phyloP scores from a whole-genome alignment of 2,113 vertebrate genomes.

The Ancistrus triradiatus region DNA sequence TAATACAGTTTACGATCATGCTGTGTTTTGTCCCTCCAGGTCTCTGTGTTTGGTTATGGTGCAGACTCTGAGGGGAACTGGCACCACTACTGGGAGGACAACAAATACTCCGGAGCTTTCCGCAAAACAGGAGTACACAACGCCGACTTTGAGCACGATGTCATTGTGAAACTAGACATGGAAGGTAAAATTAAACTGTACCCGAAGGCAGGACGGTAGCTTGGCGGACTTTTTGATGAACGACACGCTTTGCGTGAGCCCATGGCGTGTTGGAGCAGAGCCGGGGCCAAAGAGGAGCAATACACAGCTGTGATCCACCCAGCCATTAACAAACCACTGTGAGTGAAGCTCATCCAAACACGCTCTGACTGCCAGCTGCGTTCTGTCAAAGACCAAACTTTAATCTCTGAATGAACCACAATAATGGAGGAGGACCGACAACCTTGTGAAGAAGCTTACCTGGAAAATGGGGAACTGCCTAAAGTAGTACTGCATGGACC shows the following conservation, averaged over 20 bases:
- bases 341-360: conserved; percentile 35
- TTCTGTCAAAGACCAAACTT: conserved; percentile 28
- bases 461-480: no score
- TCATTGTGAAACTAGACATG: conserved; percentile 58
- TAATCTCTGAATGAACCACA: not conserved
- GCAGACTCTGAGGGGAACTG: conserved; percentile 74
- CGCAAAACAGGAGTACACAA: conserved; percentile 69
- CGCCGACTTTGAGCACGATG: conserved; percentile 60
- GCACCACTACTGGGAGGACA: conserved; percentile 81
- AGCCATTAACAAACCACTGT: conserved; percentile 41
- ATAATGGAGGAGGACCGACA: no score
- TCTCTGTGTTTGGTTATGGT: conserved; percentile 76
- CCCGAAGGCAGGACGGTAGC: conserved; percentile 11
- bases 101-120: conserved; percentile 68
- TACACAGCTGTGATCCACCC: conserved; percentile 24
- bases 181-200: conserved; percentile 72
- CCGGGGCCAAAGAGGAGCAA: conserved; percentile 19
- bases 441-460: no score
- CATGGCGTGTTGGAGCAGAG: not conserved
- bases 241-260: not conserved
- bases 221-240: not conserved
- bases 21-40: conserved; percentile 49
- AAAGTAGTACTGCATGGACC: no score
- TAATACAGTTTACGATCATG: no score
- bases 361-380: conserved; percentile 24